Evolutionary conservation across 2,797 vertebrate genomes (phyloP).

Genomic region (Oceanodroma leucorhoa): DNA sequence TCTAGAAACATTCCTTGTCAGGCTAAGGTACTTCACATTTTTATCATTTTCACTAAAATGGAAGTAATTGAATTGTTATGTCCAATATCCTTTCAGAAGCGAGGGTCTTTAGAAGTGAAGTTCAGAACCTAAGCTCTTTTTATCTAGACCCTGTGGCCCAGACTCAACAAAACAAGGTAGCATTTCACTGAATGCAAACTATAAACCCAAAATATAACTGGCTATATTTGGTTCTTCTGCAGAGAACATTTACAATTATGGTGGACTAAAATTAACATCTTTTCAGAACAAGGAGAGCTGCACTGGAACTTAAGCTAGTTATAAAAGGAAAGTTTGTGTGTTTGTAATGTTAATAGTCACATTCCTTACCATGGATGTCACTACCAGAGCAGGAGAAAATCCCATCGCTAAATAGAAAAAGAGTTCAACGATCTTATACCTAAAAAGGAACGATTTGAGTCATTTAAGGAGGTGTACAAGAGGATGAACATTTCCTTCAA

Average conservation of each 20-base stretch:
- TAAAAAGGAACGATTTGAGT: slow-evolving; percentile 57
- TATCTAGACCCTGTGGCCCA: background rate
- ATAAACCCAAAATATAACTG: background rate
- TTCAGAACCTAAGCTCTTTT: background rate
- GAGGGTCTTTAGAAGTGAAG: background rate
- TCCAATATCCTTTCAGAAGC: background rate
- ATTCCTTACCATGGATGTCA: slow-evolving; percentile 92
- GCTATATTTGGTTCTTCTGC: background rate
- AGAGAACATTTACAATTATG: background rate
- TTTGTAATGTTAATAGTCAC: background rate
- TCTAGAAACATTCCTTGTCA: background rate
- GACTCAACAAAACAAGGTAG: background rate
- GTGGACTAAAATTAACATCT: background rate
- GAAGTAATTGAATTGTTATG: background rate
- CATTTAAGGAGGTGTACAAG: background rate
- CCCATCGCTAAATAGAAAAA: slow-evolving; percentile 97
- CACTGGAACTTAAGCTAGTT: background rate
- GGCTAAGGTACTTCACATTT: background rate
- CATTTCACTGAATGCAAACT: background rate
- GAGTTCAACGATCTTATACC: slow-evolving; percentile 97
- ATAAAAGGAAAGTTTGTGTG: slow-evolving; percentile 14
- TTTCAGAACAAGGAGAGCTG: background rate
- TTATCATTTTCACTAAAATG: background rate
- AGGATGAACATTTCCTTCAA: background rate
- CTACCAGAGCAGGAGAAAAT: slow-evolving; percentile 92